phyloP scores from a whole-genome alignment of 2,888 invertebrate genomes.

The Malacosoma neustria region DNA sequence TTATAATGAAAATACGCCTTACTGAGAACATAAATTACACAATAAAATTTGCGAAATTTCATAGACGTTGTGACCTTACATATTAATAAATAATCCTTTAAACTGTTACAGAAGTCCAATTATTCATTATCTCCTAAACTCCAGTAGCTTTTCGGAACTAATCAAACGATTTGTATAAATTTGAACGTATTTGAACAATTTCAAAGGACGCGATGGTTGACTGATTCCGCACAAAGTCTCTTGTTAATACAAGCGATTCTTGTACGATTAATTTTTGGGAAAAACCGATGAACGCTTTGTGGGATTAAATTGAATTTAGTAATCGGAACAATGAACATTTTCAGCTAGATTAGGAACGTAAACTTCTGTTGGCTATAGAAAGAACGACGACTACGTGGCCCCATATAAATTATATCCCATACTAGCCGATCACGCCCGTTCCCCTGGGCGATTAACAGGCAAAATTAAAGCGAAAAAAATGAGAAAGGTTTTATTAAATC shows the following conservation, averaged over 20 bases:
- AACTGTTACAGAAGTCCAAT: constrained; percentile 7
- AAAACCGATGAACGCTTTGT: not conserved
- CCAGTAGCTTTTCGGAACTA: not conserved
- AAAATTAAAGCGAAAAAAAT: no score
- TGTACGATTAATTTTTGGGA: not conserved
- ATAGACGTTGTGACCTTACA: no score
- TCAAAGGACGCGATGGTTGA: constrained; percentile 1
- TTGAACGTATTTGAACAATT: constrained; percentile 2
- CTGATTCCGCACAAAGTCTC: not conserved
- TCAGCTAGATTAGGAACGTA: not conserved
- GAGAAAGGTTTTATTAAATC: no score
- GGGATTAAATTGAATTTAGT: not conserved
- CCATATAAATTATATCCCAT: no score
- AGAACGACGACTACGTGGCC: no score
- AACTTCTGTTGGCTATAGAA: no score
- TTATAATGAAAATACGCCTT: no score
- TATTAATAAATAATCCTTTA: constrained; percentile 1
- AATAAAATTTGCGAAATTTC: no score
- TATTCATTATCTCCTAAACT: not conserved
- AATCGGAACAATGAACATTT: not conserved
- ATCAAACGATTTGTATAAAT: constrained; percentile 1
- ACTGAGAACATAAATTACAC: no score
- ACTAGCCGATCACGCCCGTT: no score
- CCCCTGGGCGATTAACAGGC: no score
- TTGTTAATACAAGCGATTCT: not conserved